Percentiles rank a stretch among this genome's conserved stretches.
Conservation (phyloP, 2,888 invertebrate genomes). For the Cylloceria caligata region DNA sequence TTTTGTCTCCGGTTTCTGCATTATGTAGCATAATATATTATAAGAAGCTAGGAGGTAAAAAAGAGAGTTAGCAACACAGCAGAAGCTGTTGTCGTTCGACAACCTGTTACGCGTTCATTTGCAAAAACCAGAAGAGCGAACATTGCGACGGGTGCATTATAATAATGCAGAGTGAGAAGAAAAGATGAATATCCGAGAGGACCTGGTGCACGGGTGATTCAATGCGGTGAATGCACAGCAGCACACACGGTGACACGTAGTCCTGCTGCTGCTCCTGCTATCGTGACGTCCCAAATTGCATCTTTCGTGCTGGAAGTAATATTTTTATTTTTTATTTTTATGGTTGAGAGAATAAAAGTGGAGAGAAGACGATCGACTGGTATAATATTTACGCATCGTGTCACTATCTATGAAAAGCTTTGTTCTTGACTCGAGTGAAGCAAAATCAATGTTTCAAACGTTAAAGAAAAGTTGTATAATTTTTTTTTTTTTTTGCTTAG, state of each 20-base stretch:
- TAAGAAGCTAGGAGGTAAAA: not conserved
- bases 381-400: not conserved
- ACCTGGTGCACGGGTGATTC: not conserved
- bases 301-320: not conserved
- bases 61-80: not conserved
- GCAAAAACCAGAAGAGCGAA: not conserved
- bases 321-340: no score
- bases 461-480: no score
- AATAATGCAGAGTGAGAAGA: not conserved
- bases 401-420: no score
- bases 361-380: no score
- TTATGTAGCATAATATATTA: not conserved
- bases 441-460: no score
- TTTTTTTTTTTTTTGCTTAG: no score
- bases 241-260: not conserved
- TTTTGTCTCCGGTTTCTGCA: constrained; percentile 4
- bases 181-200: constrained; percentile 6
- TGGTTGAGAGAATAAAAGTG: no score
- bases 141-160: not conserved
- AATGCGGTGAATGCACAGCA: not conserved
- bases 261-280: not conserved
- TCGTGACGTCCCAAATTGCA: not conserved
- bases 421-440: no score
- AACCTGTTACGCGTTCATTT: constrained; percentile 2
- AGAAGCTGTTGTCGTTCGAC: constrained; percentile 3